Evolutionary conservation across 2,888 invertebrate species (phyloP).

Genomic region (Pasiphila rectangulata): DNA sequence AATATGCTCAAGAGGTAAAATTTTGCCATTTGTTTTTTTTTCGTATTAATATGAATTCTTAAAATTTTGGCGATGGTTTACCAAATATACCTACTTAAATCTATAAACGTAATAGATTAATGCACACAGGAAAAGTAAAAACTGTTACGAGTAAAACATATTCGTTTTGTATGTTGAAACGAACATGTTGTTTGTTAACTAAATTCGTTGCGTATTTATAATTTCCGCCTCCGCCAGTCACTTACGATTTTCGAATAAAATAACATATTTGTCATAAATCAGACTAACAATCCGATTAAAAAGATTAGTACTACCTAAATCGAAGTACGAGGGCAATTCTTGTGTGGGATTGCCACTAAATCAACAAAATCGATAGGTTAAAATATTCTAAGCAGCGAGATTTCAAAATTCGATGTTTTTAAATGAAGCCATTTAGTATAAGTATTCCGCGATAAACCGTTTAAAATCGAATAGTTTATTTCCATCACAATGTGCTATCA

Average conservation of each 20-base stretch:
- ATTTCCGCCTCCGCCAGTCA: not conserved
- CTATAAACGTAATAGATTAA: too few relatives aligned
- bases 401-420: conserved; percentile 26
- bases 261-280: conserved; percentile 3
- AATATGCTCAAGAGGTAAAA: too few relatives aligned
- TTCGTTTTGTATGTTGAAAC: not conserved
- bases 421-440: conserved; percentile 33
- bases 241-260: not conserved
- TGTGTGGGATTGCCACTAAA: conserved; percentile 16
- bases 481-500: conserved; percentile 34
- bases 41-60: too few relatives aligned
- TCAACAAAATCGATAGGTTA: conserved; percentile 14
- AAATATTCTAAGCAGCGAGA: conserved; percentile 9
- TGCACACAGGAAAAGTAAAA: too few relatives aligned
- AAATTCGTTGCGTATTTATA: not conserved
- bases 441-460: conserved; percentile 29
- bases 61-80: too few relatives aligned
- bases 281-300: conserved; percentile 1
- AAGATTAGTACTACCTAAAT: not conserved
- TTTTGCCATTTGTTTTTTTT: too few relatives aligned
- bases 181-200: conserved; percentile 1
- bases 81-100: too few relatives aligned
- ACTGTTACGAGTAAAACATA: conserved; percentile 1
- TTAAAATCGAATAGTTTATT: conserved; percentile 34
- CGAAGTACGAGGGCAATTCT: conserved; percentile 2